Percentiles rank a stretch among this genome's conserved stretches.
These are phyloP conservation scores for Tauraco erythrolophus DNA, from an alignment of 2,113 vertebrate species.

Conservation along the genomic window DNA sequence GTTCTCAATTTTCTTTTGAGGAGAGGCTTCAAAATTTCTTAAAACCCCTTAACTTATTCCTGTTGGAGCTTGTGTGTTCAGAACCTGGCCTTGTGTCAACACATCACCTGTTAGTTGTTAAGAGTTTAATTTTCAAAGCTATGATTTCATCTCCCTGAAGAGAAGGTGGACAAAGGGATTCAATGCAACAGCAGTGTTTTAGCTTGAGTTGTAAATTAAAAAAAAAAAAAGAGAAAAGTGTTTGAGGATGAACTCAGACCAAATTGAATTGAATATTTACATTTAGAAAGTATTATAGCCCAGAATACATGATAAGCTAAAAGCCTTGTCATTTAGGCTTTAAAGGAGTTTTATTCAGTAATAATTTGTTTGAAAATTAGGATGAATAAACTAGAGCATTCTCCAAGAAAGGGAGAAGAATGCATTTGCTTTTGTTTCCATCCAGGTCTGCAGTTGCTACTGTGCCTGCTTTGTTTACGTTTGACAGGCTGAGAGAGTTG, in stretches of 20 bases:
- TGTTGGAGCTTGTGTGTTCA: constrained; percentile 45
- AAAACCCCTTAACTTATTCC: constrained; percentile 45
- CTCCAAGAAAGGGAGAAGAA: not conserved
- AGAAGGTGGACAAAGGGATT: constrained; percentile 61
- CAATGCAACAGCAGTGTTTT: constrained; percentile 12
- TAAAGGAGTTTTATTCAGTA: not conserved
- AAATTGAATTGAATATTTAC: constrained; percentile 41
- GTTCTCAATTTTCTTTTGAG: constrained; percentile 58
- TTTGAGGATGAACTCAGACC: constrained; percentile 49
- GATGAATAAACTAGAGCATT: not conserved
- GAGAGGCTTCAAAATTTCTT: constrained; percentile 50
- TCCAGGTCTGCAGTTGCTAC: not conserved
- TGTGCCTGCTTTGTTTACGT: not conserved
- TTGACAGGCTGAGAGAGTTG: too few species aligned
- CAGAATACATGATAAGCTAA: constrained; percentile 19
- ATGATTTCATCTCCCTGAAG: constrained; percentile 81
- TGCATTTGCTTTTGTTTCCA: not conserved
- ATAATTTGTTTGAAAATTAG: not conserved
- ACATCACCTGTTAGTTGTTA: constrained; percentile 83
- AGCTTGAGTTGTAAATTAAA: constrained; percentile 10
- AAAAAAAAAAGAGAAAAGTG: not conserved
- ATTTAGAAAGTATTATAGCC: constrained; percentile 13
- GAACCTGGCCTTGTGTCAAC: constrained; percentile 63
- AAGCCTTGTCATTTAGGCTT: constrained; percentile 23
- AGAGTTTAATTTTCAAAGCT: constrained; percentile 71